These are phyloP conservation scores for Xestoiulus laeticollis DNA, from an alignment of 2,888 invertebrate genomes.

Conservation along the genomic window DNA sequence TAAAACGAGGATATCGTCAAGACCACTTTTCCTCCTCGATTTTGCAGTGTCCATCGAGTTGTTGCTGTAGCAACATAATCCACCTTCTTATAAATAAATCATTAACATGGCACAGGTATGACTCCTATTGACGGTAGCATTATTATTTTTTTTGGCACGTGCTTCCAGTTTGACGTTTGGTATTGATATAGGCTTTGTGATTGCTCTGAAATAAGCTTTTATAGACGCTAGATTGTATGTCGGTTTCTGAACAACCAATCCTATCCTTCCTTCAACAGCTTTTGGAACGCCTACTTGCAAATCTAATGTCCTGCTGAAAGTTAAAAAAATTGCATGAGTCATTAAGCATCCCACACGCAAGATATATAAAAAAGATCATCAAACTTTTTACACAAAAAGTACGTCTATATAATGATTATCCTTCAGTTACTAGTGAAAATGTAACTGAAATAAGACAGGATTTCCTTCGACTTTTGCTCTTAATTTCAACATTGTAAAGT, in stretches of 20 bases:
- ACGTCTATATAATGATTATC: not conserved
- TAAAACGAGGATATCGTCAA: not conserved
- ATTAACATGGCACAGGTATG: not conserved
- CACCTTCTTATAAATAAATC: not conserved
- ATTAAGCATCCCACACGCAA: not conserved
- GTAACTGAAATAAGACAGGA: not conserved
- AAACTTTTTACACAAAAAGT: not conserved
- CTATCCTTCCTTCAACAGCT: not conserved
- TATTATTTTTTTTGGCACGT: constrained; percentile 25
- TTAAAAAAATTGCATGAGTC: not conserved
- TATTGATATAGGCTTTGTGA: not conserved
- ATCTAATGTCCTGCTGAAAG: not conserved
- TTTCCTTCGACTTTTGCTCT: not conserved
- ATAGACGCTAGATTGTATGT: not conserved
- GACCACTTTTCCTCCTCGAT: constrained; percentile 1
- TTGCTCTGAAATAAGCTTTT: not conserved
- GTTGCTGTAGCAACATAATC: constrained; percentile 31
- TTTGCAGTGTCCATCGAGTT: not conserved
- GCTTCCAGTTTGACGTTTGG: constrained; percentile 5
- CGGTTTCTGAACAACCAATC: not conserved
- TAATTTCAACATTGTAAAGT: not conserved
- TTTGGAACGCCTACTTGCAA: not conserved
- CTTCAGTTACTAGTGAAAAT: not conserved
- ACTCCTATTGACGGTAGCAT: not conserved
- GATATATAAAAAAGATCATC: not conserved